These are phyloP conservation scores for Dynastes grantii DNA, from an alignment of 2,888 invertebrate species.

Conservation along the genomic window DNA sequence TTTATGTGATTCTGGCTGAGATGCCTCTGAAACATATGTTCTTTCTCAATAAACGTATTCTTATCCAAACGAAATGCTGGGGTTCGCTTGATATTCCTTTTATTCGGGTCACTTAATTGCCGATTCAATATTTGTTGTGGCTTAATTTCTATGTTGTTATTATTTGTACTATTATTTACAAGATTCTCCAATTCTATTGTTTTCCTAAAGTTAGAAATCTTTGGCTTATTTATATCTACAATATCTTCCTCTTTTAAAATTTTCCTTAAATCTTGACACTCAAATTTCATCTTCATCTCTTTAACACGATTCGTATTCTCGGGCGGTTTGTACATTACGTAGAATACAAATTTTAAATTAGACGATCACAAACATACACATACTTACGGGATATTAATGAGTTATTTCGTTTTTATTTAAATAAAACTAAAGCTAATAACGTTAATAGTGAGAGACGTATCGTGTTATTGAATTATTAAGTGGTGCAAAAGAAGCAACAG, in stretches of 20 bases:
- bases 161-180: constrained; percentile 44
- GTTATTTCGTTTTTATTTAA: constrained; percentile 20
- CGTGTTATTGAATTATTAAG: constrained; percentile 35
- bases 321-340: constrained; percentile 68
- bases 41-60: constrained; percentile 54
- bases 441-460: constrained; percentile 18
- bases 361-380: constrained; percentile 25
- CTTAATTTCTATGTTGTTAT: neutral
- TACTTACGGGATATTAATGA: constrained; percentile 3
- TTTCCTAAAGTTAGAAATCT: constrained; percentile 27
- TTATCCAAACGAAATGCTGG: constrained; percentile 74
- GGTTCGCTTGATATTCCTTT: constrained; percentile 72
- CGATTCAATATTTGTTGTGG: constrained; percentile 59
- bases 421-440: constrained; percentile 6
- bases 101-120: constrained; percentile 69
- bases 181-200: constrained; percentile 28
- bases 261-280: constrained; percentile 64
- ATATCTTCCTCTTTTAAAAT: constrained; percentile 32
- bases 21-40: constrained; percentile 50
- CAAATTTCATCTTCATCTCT: constrained; percentile 79
- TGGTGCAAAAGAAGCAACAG: constrained; percentile 50
- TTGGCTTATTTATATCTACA: constrained; percentile 41
- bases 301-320: constrained; percentile 73
- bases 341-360: neutral
- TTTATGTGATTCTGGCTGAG: constrained; percentile 44